These are phyloP conservation scores for Decapterus maruadsi DNA, from an alignment of 2,797 vertebrate species.

Conservation along the genomic window DNA sequence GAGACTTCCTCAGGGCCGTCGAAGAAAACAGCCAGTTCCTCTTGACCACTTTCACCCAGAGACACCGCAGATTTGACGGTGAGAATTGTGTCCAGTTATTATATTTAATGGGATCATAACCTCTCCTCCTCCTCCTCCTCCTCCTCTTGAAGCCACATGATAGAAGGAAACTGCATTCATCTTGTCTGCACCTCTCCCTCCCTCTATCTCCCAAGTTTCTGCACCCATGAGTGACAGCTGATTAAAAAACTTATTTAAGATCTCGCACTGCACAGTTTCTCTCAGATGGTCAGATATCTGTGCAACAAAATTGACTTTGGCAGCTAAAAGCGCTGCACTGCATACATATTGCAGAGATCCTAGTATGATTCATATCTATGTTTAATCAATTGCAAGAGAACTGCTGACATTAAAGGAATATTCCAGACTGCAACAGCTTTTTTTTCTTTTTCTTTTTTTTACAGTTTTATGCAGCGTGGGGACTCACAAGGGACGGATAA, in stretches of 20 bases:
- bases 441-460: background rate
- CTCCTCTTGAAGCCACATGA: background rate
- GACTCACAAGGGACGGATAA: background rate
- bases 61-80: conserved; percentile 91
- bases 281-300: conserved; percentile 32
- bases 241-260: conserved; percentile 35
- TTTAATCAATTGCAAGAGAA: conserved; percentile 26
- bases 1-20: conserved; percentile 86
- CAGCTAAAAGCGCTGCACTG: conserved; percentile 29
- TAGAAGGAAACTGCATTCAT: background rate
- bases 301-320: conserved; percentile 19
- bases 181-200: background rate
- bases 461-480: conserved; percentile 1
- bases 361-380: conserved; percentile 25
- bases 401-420: conserved; percentile 20
- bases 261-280: conserved; percentile 22
- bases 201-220: background rate
- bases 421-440: background rate
- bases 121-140: background rate
- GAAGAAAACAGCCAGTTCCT: conserved; percentile 91
- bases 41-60: conserved; percentile 88
- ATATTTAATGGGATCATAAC: background rate
- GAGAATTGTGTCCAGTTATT: conserved; percentile 51
- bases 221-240: conserved; percentile 36
- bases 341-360: conserved; percentile 24